Conservation (phyloP, 2,113 vertebrate species). For the Melanostigma gelatinosum region DNA sequence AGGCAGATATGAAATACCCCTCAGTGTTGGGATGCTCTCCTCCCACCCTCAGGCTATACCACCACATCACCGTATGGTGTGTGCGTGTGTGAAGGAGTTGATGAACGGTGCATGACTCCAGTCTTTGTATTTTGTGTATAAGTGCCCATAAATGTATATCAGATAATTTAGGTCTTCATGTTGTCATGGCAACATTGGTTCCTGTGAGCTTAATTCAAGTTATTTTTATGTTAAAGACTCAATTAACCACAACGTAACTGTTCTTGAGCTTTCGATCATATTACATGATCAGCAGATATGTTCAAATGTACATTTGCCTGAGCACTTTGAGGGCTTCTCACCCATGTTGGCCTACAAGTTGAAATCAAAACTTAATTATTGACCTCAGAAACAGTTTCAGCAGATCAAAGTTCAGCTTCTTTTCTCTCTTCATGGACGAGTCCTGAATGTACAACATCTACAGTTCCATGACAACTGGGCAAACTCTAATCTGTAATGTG, state of each 20-base stretch:
- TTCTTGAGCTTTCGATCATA: not conserved
- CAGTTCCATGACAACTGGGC: not conserved
- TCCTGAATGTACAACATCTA: not conserved
- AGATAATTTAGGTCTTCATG: not conserved
- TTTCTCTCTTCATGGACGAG: not conserved
- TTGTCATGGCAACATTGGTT: not conserved
- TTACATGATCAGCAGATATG: not conserved
- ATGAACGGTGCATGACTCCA: conserved; percentile 11
- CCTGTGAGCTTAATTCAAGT: not conserved
- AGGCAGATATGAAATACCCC: conserved; percentile 68
- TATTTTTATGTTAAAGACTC: not conserved
- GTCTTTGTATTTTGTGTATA: conserved; percentile 19
- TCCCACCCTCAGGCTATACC: conserved; percentile 34
- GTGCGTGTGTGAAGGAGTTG: not conserved
- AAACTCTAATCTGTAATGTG: not conserved
- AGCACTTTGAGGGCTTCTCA: not conserved
- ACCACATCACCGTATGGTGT: conserved; percentile 33
- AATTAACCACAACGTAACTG: not conserved
- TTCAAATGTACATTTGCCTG: not conserved
- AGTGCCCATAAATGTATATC: conserved; percentile 2
- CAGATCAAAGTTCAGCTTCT: not conserved
- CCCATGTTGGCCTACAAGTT: not conserved
- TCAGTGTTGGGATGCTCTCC: conserved; percentile 38
- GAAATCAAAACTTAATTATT: not conserved
- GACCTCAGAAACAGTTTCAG: not conserved